Evolutionary conservation across 2,113 vertebrate species (phyloP), one percentile per base, ranked within the genome.

Genomic region (Tupaia tana): DNA sequence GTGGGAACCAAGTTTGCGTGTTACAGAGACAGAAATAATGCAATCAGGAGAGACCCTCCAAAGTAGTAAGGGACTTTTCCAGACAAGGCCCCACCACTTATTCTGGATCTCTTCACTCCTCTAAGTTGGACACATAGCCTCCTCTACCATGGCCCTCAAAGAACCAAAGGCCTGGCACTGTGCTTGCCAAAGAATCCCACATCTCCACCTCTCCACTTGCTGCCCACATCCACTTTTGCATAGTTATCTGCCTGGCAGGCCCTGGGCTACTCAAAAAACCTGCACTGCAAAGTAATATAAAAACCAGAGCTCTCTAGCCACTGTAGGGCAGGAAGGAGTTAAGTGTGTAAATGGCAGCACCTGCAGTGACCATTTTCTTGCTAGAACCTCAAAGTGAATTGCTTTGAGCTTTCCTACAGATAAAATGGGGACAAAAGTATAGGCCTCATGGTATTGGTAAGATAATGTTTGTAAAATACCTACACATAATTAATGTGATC

Each of bases 401-500:
- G 56, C 22, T 70, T n/a, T 91, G 66, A 67, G 59, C 67, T 95
- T 94, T 64, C 54, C 29, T 71, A 6, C 80, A 86, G 43, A 63
- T 71, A 91, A 87, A 94, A n/a, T 58, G 22, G 61, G 6, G 8
- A 43, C 59, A 74, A 94, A 75, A 70, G 2, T 52, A 66, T 19
- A 43, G 63, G 86, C 34, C 16, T n/a, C 58, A 54, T 59, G 34
- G 19, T 52, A 4, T 56, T 90, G 20, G 29, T 82, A 58, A 24
- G 19, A 9, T 83, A n/a, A 52, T 71, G 11, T 96, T 92, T 88
- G n/a, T 58, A 88, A 96, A 96, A 83, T 7, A 83, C 6, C 3
- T 70, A 61, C 75, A 34, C 16, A 29, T 43, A 58, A 20, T 56
- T 43, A 43, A 43, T 43, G 43, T 43, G 43, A 43, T 43, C 43